Evolutionary conservation across 92 coral and sea anemone genomes (phyloP), one percentile per base, ranked within the genome.

Genomic region (Zoanthus solanderi): DNA sequence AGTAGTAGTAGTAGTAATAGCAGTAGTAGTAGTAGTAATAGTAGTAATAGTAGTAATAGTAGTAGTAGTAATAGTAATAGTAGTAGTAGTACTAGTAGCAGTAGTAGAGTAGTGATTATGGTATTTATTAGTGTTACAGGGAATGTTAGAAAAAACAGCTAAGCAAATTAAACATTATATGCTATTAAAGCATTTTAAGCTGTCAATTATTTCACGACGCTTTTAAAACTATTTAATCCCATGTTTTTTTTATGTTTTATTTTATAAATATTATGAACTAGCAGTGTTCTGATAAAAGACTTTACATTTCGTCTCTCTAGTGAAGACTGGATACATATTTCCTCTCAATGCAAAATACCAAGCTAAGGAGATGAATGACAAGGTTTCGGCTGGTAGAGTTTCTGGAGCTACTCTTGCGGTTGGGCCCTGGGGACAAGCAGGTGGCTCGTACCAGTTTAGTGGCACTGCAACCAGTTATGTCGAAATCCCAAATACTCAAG

Each of bases 401-500:
- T 7, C 72, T 15, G 84, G 84, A 7, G 69, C 45, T 14, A 32
- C 71, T 23, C 18, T 42, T 45, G 71, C 72, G 10, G 84, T 58
- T 17, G 84, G 84, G 8, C 84, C 84, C 72, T 79, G 84, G 84
- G 84, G 84, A 16, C 71, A 57, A 79, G 84, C 52, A 42, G 84
- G 54, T 4, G 46, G 54, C 6, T 61, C 84, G 16, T 79, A 79
- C 84, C 54, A 60, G 57, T 79, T 79, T 4, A 79, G 71, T 34
- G 84, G 84, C 4, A 60, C 32, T 7, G 71, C 16, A 3, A 30
- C 14, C 14, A 79, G 84, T 42, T 79, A 57, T 32, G 31, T 79
- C 10, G 72, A 79, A n/a, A 79, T 79, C 13, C 50, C 84, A 37
- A 79, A 79, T 50, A 34, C 12, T 61, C 12, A 9, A 15, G 72